Evolutionary conservation across 2,888 invertebrate species (phyloP), one percentile per base, ranked within the genome.

Genomic region (Pherbina coryleti): DNA sequence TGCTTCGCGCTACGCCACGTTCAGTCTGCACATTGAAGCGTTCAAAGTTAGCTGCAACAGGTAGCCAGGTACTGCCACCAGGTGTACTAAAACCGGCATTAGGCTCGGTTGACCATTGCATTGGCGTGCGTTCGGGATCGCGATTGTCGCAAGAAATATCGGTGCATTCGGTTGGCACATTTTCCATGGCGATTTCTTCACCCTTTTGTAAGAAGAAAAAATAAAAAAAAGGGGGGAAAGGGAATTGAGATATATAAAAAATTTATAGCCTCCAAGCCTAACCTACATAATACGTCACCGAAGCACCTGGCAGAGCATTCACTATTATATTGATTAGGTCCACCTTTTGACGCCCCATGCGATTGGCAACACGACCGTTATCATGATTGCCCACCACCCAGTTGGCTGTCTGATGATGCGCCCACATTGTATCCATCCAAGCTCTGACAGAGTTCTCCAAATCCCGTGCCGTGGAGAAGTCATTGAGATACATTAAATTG

Each of bases 321-420:
- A 92, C 92, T 75, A 97, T 88, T 83, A 94, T 92, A 86, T 94
- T 94, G 4, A 95, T 86, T 0, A 93, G 92, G 80, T 95, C 93
- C 0, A 93, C 92, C 86, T 93, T 92, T 80, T 92, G 91, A 7
- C 87, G 88, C 0, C 94, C 93, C 85, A 93, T 92, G n/a, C 94
- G 91, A 3, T 91, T 89, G 0, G 92, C 92, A 85, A 93, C 91
- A 69, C 94, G 90, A 69, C 88, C 89, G 77, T 92, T 92, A 85
- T 94, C 94, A 82, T 94, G 94, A 86, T 94, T 94, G 7, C 93
- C 94, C 82, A 94, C 93, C 85, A 94, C 93, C 94, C 94, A 94
- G 83, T 93, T 94, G 2, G 93, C 91, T 0, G 90, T 87, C 80
- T 90, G 88, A 66, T 91, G 91, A 5, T 83, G 82, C 17, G 19